Evolutionary conservation across 2,888 invertebrate species (phyloP).

Genomic region (Hypsopygia costalis): DNA sequence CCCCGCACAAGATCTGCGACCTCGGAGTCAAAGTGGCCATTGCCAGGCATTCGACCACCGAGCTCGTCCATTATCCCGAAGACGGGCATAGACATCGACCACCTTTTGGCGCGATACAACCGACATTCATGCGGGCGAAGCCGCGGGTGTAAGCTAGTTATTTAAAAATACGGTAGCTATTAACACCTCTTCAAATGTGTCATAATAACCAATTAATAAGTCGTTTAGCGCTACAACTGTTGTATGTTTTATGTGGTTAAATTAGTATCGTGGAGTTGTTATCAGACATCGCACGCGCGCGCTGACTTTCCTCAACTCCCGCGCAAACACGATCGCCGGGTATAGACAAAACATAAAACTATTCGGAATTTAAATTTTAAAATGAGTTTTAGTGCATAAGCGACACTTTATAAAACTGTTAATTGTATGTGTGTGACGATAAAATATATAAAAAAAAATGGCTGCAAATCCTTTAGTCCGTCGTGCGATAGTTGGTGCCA

Average conservation of each 20-base stretch:
- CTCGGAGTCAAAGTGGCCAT: too few relatives aligned
- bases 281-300: constrained; percentile 1
- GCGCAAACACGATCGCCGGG: constrained; percentile 1
- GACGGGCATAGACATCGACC: too few relatives aligned
- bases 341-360: background rate
- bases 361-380: background rate
- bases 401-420: background rate
- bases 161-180: too few relatives aligned
- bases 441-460: constrained; percentile 35
- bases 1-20: too few relatives aligned
- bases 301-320: background rate
- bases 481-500: constrained; percentile 61
- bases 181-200: too few relatives aligned
- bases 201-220: background rate
- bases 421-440: background rate
- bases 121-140: too few relatives aligned
- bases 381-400: background rate
- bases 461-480: constrained; percentile 61
- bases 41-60: too few relatives aligned
- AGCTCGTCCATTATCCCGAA: too few relatives aligned
- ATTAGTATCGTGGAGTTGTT: constrained; percentile 15
- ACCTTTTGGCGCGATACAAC: too few relatives aligned
- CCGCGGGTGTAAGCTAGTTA: too few relatives aligned
- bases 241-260: background rate
- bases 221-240: constrained; percentile 2